Base-by-base conservation (phyloP, 2,113 vertebrate genomes). In the Plecturocebus donacophilus region DNA sequence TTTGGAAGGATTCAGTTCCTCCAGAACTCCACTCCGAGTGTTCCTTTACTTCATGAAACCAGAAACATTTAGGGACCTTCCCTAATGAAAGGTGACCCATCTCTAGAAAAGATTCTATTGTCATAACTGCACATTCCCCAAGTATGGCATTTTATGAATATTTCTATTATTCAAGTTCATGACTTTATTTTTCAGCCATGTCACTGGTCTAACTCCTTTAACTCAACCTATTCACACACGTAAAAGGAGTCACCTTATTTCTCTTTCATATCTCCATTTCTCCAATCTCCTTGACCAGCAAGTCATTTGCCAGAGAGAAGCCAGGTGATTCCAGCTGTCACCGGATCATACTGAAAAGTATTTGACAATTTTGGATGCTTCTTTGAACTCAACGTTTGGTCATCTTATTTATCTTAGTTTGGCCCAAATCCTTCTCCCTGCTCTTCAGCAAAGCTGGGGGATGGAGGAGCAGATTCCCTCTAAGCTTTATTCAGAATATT, bases 401-500 rank as follows among this genome's bases (percentile, higher is more conserved):
- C 25, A 66, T 66, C 75, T 81, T 80, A 47, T 87, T 77, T 79
- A 40, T 87, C 32, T 94, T 32, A 91, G 52, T 80, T 66, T 83
- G 16, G 94, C 47, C 66, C 76, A 96, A 87, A 95, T 92, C 64
- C 64, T 87, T 92, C 42, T 95, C 17, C 8, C 77, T 87, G 81
- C 54, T 95, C 42, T 83, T 77, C 45, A 66, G 52, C 45, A 90
- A 92, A 88, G 86, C 49, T 96, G 52, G 21, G 17, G 27, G 42
- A 68, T 52, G 27, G 30, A 93, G 45, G n/a, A 71, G 14, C 40
- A 85, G 75, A 79, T 32, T 93, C 90, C 52, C 21, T 81, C 56
- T 94, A 92, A 97, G 58, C 79, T 96, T 94, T 96, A 93, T 90
- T 79, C 96, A 91, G 93, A 96, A 95, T 94, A 96, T 93, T 97